Evolutionary conservation across 2,888 invertebrate genomes (phyloP), one percentile per base, ranked within the genome.

Genomic region (Tolmerus cingulatus): DNA sequence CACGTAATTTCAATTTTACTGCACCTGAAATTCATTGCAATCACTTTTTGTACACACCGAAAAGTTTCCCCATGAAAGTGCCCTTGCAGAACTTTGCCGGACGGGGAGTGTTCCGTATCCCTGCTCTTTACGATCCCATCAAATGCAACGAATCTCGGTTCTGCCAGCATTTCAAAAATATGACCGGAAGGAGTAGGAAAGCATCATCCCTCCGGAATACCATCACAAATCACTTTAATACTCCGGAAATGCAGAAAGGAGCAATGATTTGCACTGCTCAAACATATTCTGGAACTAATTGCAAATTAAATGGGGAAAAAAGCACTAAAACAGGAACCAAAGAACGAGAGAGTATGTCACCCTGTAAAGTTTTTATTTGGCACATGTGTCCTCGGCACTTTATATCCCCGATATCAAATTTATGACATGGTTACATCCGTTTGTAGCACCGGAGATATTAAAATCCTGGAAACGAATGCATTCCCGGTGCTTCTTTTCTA

Each of bases 211-310:
- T 79, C 30, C 12, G 51, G 30, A 55, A 43, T 19, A 7, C 43
- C 19, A 78, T 51, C 23, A 27, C 51, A 79, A 79, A 79, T 40
- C 79, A 51, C 30, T 51, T 79, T 43, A 78, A 9, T 43, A 19
- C 12, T 23, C 46, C 30, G 79, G 79, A 79, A 79, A 79, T 51
- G 27, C 79, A 51, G 51, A 79, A 79, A 51, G n/a, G 30, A 34
- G 79, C 79, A 79, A 79, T 79, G 79, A 79, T 79, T 79, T 79
- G 46, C 79, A 79, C 79, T 27, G 51, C 79, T 79, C 79, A 79
- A 51, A 79, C 19, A 27, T 79, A 14, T 79, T 78, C 78, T 78
- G 78, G 37, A 79, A 27, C 51, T 79, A 46, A 79, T 79, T 79
- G 23, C 19, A 34, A 79, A 51, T 79, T 46, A 79, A 46, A 79